Evolutionary conservation across 1,140 invertebrate genomes (phyloP).

Genomic region (Psilanteris sp.): DNA sequence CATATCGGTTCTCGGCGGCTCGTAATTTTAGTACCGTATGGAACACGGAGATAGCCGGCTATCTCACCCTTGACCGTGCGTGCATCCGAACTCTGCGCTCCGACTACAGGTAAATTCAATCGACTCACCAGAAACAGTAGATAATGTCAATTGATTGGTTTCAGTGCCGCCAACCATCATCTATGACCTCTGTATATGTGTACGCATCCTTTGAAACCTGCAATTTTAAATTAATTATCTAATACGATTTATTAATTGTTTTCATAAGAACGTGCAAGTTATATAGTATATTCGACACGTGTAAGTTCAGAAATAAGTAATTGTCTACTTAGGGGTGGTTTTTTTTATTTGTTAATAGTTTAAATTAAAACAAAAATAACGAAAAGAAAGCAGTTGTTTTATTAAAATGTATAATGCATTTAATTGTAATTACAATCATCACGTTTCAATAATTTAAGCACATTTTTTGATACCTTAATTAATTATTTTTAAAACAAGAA

Average conservation of each 20-base stretch:
- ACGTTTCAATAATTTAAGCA: too few relatives aligned
- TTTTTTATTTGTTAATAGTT: too few relatives aligned
- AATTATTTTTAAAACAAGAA: too few relatives aligned
- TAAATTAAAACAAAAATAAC: too few relatives aligned
- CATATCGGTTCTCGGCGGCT: conserved; percentile 60
- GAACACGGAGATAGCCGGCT: conserved; percentile 39
- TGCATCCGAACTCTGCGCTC: conserved; percentile 43
- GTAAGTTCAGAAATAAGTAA: too few relatives aligned
- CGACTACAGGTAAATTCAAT: conserved; percentile 57
- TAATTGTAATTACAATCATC: too few relatives aligned
- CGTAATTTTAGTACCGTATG: conserved; percentile 51
- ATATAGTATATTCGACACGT: too few relatives aligned
- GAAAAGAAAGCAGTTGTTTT: too few relatives aligned
- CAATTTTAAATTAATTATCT: conserved; percentile 27
- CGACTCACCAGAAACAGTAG: conserved; percentile 53
- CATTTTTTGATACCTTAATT: too few relatives aligned
- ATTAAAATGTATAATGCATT: too few relatives aligned
- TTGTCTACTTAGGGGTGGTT: too few relatives aligned
- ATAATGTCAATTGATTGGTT: conserved; percentile 53
- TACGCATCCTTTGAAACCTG: conserved; percentile 23
- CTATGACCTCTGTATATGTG: conserved; percentile 4
- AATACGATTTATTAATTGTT: conserved; percentile 3
- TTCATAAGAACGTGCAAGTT: too few relatives aligned
- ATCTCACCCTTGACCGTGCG: conserved; percentile 60
- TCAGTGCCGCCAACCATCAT: conserved; percentile 8